Evolutionary conservation across 2,113 vertebrate genomes (phyloP).

Genomic region (Rhinoderma darwinii): DNA sequence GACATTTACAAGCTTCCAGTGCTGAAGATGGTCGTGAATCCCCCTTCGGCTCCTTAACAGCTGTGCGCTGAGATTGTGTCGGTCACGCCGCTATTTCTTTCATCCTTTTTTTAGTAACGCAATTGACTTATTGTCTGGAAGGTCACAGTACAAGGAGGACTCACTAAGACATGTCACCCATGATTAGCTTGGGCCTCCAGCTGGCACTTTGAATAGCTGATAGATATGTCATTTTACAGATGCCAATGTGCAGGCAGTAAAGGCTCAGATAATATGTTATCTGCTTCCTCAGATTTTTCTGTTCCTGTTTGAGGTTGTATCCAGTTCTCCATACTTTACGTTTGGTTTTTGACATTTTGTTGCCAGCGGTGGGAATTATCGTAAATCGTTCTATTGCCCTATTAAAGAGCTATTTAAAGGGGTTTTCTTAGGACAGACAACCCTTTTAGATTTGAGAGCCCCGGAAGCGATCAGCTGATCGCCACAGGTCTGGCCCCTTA

Average conservation of each 20-base stretch:
- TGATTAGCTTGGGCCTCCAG: not conserved
- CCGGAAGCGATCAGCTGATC: too few species aligned
- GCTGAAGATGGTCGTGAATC: not conserved
- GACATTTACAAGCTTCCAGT: not conserved
- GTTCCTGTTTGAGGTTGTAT: not conserved
- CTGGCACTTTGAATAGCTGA: not conserved
- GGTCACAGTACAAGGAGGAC: not conserved
- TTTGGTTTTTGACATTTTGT: too few species aligned
- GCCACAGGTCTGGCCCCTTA: too few species aligned
- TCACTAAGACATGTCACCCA: not conserved
- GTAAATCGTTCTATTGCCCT: too few species aligned
- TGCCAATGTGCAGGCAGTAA: not conserved
- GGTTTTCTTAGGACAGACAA: too few species aligned
- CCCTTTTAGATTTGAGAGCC: too few species aligned
- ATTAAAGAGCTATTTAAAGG: too few species aligned
- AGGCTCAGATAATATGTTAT: not conserved
- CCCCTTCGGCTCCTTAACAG: not conserved
- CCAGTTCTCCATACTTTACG: too few species aligned
- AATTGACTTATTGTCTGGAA: slow-evolving; percentile 50
- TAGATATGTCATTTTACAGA: not conserved
- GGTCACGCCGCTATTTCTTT: not conserved
- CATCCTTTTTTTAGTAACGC: slow-evolving; percentile 51
- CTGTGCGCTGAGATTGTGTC: not conserved
- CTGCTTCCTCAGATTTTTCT: not conserved
- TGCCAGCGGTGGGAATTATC: too few species aligned